phyloP scores from a whole-genome alignment of 2,888 invertebrate species.

The Caprella mutica region DNA sequence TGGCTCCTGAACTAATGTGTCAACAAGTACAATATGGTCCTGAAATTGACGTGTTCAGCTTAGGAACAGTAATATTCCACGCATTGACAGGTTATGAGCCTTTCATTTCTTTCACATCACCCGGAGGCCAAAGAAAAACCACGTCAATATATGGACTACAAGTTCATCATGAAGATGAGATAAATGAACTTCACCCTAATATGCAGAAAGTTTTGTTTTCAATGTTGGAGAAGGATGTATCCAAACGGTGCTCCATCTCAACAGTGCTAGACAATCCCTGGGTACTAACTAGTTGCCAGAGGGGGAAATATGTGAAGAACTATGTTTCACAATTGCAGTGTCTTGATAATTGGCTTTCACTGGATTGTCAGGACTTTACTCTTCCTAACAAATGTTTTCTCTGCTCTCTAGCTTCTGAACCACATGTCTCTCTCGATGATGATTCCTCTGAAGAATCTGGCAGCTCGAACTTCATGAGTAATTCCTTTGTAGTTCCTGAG shows the following conservation, averaged over 20 bases:
- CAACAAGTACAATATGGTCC: conserved; percentile 16
- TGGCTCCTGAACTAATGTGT: conserved; percentile 27
- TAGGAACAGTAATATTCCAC: conserved; percentile 21
- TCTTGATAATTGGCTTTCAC: no score
- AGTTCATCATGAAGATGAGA: conserved; percentile 20
- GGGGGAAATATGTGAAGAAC: no score
- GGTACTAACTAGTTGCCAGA: no score
- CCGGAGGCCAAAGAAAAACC: conserved; percentile 10
- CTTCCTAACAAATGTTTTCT: no score
- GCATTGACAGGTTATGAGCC: conserved; percentile 15
- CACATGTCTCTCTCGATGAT: no score
- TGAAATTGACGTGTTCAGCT: conserved; percentile 22
- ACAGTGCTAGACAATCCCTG: not conserved
- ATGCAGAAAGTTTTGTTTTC: conserved; percentile 7
- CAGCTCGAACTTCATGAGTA: no score
- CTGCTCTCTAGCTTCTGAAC: no score
- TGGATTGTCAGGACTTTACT: no score
- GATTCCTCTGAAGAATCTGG: no score
- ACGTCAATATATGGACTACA: conserved; percentile 25
- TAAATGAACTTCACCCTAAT: conserved; percentile 11
- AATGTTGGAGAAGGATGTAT: conserved; percentile 12
- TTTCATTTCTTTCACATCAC: conserved; percentile 13
- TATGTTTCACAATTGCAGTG: no score
- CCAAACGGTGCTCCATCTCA: not conserved
- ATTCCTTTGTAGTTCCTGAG: no score